Evolutionary conservation across 2,888 invertebrate species (phyloP), one percentile per base, ranked within the genome.

Genomic region (Sarcophaga rosellei): DNA sequence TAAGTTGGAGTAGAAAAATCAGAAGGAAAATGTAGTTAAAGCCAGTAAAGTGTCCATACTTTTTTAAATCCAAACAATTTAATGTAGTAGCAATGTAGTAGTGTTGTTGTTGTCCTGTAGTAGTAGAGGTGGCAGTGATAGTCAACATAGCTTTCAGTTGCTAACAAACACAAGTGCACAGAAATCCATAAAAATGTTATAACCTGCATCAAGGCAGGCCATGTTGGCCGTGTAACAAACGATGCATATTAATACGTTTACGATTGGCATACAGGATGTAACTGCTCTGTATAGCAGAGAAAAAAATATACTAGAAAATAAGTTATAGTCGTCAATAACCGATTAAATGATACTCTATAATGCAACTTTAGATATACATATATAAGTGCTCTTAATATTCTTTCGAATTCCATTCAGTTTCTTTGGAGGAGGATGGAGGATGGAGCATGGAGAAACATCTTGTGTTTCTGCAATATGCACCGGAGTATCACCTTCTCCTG

Each of bases 191-290:
- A 53, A 53, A 53, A 53, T 53, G 15, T 12, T 53, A 53, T 53
- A 74, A 53, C 53, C 47, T 69, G 77, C 77, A 45, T 61, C 72
- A 65, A 68, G 69, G 35, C 84, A 77, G 81, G 61, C 68, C 61
- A 77, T 73, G 81, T 65, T 57, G 84, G 69, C 73, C 65, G 63
- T 83, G 86, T 57, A 81, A 86, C 86, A 81, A 81, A 81, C 84
- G 84, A 84, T 86, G 86, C 86, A 86, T 86, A 86, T 84, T 86
- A 86, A 86, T 81, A 84, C 81, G 81, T 84, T 86, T 86, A 72
- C 80, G 73, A 78, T 81, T 81, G 74, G 62, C 74, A 84, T 83
- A 61, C 80, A 74, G 66, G 23, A 53, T 53, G 17, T 44, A 47
- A 72, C 23, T 59, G 23, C 11, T 35, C 57, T 45, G 47, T 20